These are phyloP conservation scores for Gymnodraco acuticeps DNA, from an alignment of 2,797 vertebrate genomes.

Conservation along the genomic window DNA sequence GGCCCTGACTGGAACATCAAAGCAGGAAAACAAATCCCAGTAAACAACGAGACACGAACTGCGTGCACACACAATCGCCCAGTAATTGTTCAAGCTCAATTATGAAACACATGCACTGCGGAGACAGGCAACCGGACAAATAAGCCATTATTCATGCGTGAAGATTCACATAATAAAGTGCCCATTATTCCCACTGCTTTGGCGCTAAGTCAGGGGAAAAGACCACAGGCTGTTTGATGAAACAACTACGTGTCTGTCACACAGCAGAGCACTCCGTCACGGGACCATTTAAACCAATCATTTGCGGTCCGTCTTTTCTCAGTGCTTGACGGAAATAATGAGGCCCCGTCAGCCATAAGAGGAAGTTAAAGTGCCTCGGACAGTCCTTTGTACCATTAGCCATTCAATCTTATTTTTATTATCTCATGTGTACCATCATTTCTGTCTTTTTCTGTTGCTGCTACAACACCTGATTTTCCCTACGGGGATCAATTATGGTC, in stretches of 20 bases:
- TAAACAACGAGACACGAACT: slow-evolving; percentile 4
- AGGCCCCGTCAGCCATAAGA: slow-evolving; percentile 22
- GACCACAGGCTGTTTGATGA: slow-evolving; percentile 52
- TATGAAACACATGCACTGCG: slow-evolving; percentile 53
- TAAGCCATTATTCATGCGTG: slow-evolving; percentile 58
- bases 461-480: no score
- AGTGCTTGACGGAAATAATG: slow-evolving; percentile 35
- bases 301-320: slow-evolving; percentile 44
- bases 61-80: slow-evolving; percentile 5
- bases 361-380: slow-evolving; percentile 10
- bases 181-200: slow-evolving; percentile 61
- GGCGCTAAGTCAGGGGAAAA: slow-evolving; percentile 49
- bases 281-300: slow-evolving; percentile 52
- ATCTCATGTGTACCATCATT: no score
- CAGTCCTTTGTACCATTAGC: no score
- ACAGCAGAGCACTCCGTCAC: slow-evolving; percentile 39
- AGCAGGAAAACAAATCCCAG: slow-evolving; percentile 20
- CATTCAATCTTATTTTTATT: no score
- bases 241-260: slow-evolving; percentile 58
- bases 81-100: slow-evolving; percentile 41
- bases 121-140: slow-evolving; percentile 53
- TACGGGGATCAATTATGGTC: no score
- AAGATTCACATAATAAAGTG: slow-evolving; percentile 45
- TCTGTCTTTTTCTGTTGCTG: no score
- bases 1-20: slow-evolving; percentile 35